These are phyloP conservation scores for Cepaea nemoralis DNA, from an alignment of 1,140 invertebrate species.

Conservation along the genomic window DNA sequence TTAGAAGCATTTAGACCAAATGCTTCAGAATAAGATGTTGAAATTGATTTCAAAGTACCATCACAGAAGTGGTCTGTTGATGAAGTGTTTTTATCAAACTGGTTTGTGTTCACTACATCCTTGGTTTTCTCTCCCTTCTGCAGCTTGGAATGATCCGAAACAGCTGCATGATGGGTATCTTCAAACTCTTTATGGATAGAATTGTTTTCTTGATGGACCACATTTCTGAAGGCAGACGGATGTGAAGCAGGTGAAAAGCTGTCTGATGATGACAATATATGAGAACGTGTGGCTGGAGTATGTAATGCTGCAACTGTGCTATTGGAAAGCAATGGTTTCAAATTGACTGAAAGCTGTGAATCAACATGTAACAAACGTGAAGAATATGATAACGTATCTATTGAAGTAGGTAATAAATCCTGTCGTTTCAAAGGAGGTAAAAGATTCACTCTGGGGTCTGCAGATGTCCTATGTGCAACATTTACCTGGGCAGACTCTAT, in stretches of 20 bases:
- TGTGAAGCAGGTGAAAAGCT: neutral
- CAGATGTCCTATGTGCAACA: neutral
- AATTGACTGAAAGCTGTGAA: neutral
- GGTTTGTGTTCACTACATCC: neutral
- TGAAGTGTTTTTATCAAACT: neutral
- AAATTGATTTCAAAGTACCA: neutral
- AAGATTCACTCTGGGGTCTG: neutral
- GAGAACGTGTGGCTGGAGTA: neutral
- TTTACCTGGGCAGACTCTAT: neutral
- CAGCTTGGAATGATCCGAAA: neutral
- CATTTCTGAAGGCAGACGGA: neutral
- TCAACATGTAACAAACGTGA: neutral
- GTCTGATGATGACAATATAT: neutral
- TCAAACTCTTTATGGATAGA: neutral
- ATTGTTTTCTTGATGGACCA: neutral
- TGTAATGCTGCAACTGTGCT: neutral
- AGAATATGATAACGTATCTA: neutral
- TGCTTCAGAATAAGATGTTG: neutral
- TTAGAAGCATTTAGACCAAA: neutral
- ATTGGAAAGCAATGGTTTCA: neutral
- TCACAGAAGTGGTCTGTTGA: neutral
- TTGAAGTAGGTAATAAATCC: neutral
- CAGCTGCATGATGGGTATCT: neutral
- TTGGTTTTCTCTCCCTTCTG: neutral
- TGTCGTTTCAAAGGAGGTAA: neutral